Evolutionary conservation across 2,113 vertebrate species (phyloP).

Genomic region (Cheirogaleus medius): DNA sequence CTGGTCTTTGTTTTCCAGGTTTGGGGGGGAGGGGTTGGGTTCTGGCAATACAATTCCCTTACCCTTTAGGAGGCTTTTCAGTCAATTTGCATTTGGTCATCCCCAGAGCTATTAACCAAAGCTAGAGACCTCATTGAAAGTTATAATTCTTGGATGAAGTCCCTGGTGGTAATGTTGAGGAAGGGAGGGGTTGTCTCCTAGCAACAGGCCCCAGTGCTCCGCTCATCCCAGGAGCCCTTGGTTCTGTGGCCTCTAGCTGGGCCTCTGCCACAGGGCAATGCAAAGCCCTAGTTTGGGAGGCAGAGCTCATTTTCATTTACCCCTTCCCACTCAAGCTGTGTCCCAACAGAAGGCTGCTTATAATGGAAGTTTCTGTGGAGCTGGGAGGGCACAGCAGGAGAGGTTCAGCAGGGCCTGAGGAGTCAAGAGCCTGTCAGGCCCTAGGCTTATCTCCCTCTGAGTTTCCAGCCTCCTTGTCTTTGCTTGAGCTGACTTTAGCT

Average conservation of each 20-base stretch:
- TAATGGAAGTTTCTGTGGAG: neutral
- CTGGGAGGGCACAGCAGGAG: neutral
- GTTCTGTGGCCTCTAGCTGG: neutral
- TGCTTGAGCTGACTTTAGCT: constrained; percentile 68
- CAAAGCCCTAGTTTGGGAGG: neutral
- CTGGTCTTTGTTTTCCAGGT: constrained; percentile 12
- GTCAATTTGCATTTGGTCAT: constrained; percentile 11
- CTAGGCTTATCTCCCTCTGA: constrained; percentile 1
- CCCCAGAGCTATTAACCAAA: constrained; percentile 54
- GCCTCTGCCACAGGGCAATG: neutral
- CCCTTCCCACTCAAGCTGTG: neutral
- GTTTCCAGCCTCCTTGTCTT: constrained; percentile 39
- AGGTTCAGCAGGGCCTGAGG: neutral
- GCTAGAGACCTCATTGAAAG: constrained; percentile 37
- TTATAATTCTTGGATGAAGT: constrained; percentile 47
- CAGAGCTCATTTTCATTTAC: neutral
- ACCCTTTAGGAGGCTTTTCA: constrained; percentile 17
- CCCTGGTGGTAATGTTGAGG: neutral
- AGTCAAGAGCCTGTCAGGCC: neutral
- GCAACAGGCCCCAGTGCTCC: constrained; percentile 31
- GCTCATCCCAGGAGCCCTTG: neutral
- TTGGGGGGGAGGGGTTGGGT: neutral
- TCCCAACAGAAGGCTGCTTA: neutral
- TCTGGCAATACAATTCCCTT: constrained; percentile 13
- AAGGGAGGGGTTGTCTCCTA: constrained; percentile 52